Evolutionary conservation across 2,888 invertebrate genomes (phyloP), one percentile per base, ranked within the genome.

Genomic region (Dorcus hopei): DNA sequence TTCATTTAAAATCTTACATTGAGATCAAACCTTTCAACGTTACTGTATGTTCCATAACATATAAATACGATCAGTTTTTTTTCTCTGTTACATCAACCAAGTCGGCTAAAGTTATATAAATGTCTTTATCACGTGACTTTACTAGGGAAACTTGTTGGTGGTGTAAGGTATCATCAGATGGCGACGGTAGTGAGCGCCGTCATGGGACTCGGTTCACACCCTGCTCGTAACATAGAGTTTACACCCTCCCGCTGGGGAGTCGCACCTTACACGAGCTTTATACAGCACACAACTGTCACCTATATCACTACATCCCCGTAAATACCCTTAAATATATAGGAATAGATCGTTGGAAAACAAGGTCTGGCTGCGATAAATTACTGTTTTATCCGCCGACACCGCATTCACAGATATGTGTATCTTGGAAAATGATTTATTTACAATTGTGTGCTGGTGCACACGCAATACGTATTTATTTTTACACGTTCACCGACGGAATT

Each of bases 231-330:
- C 59, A 47, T 49, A 51, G 56, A 59, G 59, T 59, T 62, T 62
- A 59, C 62, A 62, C 57, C 59, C 62, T 57, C 51, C 59, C 57
- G 53, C 59, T 47, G 52, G 62, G 62, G 59, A 59, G 53, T 57
- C 57, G 54, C 62, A 59, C 62, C 56, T 62, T 57, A 56, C 53
- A 57, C 62, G 51, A 59, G 59, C 57, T 57, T 61, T 57, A 56
- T 59, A 58, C 56, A 51, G 49, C 59, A 54, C 54, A 52, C 57
- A 59, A 62, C 57, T 54, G 59, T 54, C 39, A 19, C 7, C 53
- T 19, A 19, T 45, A 14, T 45, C 45, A 14, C 45, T 8, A 14
- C 11, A n/a, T 9, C 45, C 16, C 3, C 14, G 19, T 45, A 11
- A 8, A 45, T 45, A 45, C 19, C 19, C 11, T 14, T 14, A 45